phyloP scores from a whole-genome alignment of 2,888 invertebrate species.

The Drosophila colorata region DNA sequence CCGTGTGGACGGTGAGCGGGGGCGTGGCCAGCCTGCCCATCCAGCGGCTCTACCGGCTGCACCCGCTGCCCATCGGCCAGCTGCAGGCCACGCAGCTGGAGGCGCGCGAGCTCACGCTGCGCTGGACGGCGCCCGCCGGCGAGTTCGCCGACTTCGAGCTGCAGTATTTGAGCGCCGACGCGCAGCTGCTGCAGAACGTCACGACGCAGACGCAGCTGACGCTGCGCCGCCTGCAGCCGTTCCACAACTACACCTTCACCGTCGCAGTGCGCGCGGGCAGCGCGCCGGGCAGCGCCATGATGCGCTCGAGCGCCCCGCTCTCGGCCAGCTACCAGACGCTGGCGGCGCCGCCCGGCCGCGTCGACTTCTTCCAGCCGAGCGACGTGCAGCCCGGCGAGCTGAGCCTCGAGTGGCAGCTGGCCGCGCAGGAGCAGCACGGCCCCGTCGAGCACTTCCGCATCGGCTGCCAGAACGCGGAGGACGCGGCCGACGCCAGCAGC shows the following conservation, averaged over 20 bases:
- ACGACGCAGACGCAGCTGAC: slow-evolving; percentile 89
- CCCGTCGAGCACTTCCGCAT: slow-evolving; percentile 92
- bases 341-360: slow-evolving; percentile 94
- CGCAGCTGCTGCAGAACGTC: slow-evolving; percentile 89
- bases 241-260: slow-evolving; percentile 95
- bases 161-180: slow-evolving; percentile 91
- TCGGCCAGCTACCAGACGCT: slow-evolving; percentile 92
- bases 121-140: slow-evolving; percentile 93
- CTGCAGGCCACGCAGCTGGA: slow-evolving; percentile 91
- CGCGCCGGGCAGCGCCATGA: slow-evolving; percentile 84
- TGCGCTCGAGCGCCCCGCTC: slow-evolving; percentile 91
- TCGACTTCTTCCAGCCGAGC: slow-evolving; percentile 90
- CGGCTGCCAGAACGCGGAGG: slow-evolving; percentile 90
- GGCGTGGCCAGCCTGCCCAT: slow-evolving; percentile 94
- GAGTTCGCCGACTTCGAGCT: slow-evolving; percentile 95
- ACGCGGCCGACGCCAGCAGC: slow-evolving; percentile 86
- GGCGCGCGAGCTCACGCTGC: slow-evolving; percentile 91
- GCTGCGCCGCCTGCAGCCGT: slow-evolving; percentile 90
- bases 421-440: slow-evolving; percentile 92
- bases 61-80: slow-evolving; percentile 92
- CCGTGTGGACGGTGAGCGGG: slow-evolving; percentile 95
- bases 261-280: slow-evolving; percentile 93
- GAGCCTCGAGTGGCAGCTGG: slow-evolving; percentile 92
- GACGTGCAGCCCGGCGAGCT: slow-evolving; percentile 93
- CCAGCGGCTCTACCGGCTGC: slow-evolving; percentile 93